Percentiles rank a stretch among this genome's conserved stretches.
These are phyloP conservation scores for Catharus ustulatus DNA, from an alignment of 2,797 vertebrate genomes.

Conservation along the genomic window DNA sequence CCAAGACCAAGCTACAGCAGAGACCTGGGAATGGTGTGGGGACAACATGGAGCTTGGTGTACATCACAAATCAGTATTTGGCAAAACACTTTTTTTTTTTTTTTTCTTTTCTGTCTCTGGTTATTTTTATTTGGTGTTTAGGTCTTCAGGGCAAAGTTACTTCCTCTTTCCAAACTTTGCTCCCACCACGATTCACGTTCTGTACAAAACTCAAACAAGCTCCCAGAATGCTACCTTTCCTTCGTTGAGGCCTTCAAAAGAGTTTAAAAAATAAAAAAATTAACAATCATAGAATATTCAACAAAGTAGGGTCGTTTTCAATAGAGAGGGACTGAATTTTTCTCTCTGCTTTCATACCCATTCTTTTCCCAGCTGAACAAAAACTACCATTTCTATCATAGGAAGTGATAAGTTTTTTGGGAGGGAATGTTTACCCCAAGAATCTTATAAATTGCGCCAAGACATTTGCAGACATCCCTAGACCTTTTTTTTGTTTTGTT, in stretches of 20 bases:
- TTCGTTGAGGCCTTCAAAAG: neutral
- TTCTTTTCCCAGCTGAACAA: neutral
- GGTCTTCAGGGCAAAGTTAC: neutral
- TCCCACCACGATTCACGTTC: fast-evolving
- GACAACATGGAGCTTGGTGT: fast-evolving
- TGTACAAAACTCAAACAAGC: neutral
- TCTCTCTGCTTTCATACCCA: neutral
- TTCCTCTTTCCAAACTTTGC: neutral
- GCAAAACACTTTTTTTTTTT: neutral
- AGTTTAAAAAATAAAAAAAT: neutral
- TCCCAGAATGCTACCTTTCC: neutral
- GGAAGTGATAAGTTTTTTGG: neutral
- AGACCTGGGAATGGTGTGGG: neutral
- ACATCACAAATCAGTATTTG: neutral
- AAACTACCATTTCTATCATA: fast-evolving
- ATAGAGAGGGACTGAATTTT: neutral
- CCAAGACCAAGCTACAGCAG: neutral
- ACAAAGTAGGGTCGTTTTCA: neutral
- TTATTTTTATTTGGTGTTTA: neutral
- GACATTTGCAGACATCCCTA: neutral
- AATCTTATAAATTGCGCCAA: neutral
- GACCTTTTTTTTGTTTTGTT: neutral
- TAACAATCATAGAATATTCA: neutral
- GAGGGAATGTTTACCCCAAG: neutral
- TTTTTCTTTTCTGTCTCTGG: neutral